Evolutionary conservation across 2,797 vertebrate genomes (phyloP), one percentile per base, ranked within the genome.

Genomic region (Sphenodon punctatus): DNA sequence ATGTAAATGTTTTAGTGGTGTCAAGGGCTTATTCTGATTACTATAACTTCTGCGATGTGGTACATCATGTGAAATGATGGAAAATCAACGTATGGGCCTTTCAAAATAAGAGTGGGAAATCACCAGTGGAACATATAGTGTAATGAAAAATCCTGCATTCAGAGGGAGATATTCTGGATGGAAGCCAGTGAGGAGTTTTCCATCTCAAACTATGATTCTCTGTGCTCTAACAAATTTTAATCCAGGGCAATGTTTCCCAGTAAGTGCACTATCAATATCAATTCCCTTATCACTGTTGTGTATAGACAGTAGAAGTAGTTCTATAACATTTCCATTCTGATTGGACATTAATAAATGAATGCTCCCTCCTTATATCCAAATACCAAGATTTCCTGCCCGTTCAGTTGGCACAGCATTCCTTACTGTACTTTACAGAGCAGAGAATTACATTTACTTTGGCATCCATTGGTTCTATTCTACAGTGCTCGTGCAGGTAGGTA

Each of bases 171-270:
- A n/a, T 36, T 58, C 27, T 0, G 0, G 32, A 3, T 23, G 55
- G n/a, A n/a, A 22, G n/a, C 11, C 0, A 0, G 3, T 11, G 20
- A 41, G n/a, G 22, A 6, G 27, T 46, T 51, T 15, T 12, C 38
- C 20, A 13, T 19, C 23, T 51, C 32, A 7, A 2, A 13, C 19
- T 3, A 0, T 53, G 43, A 5, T 41, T 45, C 8, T 27, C 46
- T 1, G 1, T 23, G 27, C 17, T 14, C 16, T 71, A 30, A 49
- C 0, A 17, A 73, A 49, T 12, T 38, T n/a, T 36, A 78, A 80
- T 25, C 12, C 19, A 42, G n/a, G 58, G 34, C 5, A 64, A 71
- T 17, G 39, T 19, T 51, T 43, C 27, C 6, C 15, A 67, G 11
- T 69, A 60, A 81, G 75, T 51, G 22, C 5, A 16, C 32, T 59